Percentiles rank a stretch among this genome's conserved stretches.
Conservation (phyloP, 2,888 invertebrate species). For the Caenorhabditis wallacei region DNA sequence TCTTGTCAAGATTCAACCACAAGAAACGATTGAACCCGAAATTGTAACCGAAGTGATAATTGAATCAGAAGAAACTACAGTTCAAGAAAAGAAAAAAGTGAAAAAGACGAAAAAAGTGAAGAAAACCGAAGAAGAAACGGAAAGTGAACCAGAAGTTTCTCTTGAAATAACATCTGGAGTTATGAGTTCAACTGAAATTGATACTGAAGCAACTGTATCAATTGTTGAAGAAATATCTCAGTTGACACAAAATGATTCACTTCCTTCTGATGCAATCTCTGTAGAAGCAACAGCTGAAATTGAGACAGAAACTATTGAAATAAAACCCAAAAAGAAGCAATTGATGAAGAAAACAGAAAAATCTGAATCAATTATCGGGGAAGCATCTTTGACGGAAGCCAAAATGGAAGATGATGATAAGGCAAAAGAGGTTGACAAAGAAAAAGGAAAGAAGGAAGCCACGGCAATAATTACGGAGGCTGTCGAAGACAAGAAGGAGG, state of each 20-base stretch:
- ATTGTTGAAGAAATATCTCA: constrained; percentile 22
- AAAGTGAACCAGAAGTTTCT: constrained; percentile 1
- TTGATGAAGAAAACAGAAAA: not conserved
- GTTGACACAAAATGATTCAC: not conserved
- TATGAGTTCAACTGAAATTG: constrained; percentile 1
- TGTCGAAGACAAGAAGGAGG: constrained; percentile 18
- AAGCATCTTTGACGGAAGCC: not conserved
- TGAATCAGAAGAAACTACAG: constrained; percentile 11
- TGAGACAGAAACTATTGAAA: not conserved
- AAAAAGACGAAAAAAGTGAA: constrained; percentile 34
- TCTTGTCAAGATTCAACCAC: not conserved
- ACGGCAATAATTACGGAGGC: constrained; percentile 36
- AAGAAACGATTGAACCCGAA: not conserved
- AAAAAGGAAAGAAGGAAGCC: constrained; percentile 23
- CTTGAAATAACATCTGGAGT: constrained; percentile 2
- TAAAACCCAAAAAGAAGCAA: constrained; percentile 9
- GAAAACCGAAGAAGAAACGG: not conserved
- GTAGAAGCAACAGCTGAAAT: constrained; percentile 9
- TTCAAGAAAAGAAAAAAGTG: constrained; percentile 25
- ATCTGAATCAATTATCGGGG: not conserved
- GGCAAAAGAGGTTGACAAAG: constrained; percentile 26
- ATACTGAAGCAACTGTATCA: constrained; percentile 5
- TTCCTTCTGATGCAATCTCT: not conserved
- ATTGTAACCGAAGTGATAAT: constrained; percentile 4
- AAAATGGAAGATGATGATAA: constrained; percentile 44